Evolutionary conservation across 2,113 vertebrate genomes (phyloP).

Genomic region (Cyanistes caeruleus): DNA sequence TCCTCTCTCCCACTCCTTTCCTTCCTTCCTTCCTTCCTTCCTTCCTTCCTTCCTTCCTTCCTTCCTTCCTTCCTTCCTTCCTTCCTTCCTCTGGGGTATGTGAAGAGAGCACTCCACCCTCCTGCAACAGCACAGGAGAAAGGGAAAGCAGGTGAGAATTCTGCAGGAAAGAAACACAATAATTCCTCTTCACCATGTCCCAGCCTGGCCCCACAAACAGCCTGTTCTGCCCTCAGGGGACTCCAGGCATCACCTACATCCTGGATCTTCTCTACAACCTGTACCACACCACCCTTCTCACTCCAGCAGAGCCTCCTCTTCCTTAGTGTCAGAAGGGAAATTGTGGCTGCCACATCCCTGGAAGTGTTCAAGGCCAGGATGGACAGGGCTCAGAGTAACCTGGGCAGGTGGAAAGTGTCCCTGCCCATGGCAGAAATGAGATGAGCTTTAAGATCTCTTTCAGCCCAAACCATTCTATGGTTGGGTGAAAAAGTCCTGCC

Average conservation of each 20-base stretch:
- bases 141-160: neutral
- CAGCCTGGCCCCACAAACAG: neutral
- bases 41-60: neutral
- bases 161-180: neutral
- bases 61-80: neutral
- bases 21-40: neutral
- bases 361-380: neutral
- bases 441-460: neutral
- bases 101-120: neutral
- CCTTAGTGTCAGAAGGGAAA: neutral
- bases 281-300: neutral
- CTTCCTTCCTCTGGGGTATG: neutral
- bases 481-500: neutral
- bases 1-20: too few species aligned
- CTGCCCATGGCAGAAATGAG: neutral
- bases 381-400: neutral
- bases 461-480: neutral
- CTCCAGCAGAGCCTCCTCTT: neutral
- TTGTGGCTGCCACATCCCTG: neutral
- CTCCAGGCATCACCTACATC: neutral
- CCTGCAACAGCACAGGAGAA: neutral
- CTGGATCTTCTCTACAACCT: neutral
- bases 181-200: fast-evolving
- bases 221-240: neutral
- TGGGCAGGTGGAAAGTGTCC: neutral